Evolutionary conservation across 2,113 vertebrate species (phyloP), one percentile per base, ranked within the genome.

Genomic region (Rynchops niger): DNA sequence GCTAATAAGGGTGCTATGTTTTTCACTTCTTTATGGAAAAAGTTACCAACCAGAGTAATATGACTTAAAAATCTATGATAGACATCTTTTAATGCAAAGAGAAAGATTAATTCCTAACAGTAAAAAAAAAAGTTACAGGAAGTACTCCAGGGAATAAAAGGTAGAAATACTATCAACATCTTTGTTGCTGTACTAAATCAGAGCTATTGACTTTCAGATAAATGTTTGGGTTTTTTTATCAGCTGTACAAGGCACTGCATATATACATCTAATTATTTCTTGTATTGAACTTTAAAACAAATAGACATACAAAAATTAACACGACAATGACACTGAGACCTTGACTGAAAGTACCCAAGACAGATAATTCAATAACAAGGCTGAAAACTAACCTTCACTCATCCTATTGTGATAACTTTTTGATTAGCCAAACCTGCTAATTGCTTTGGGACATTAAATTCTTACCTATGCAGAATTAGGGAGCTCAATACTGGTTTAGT

Each of bases 221-320:
- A 90, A 93, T 49, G 23, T 90, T 90, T 9, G 40, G 40, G 40
- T 92, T 83, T 56, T 90, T 90, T 81, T 58, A 78, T 80, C 70
- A 86, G 38, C 21, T 66, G 13, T 50, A 45, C 23, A 36, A 83
- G 85, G 18, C 19, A 72, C 27, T 90, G 63, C 34, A 82, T 82
- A 45, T 47, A 90, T 94, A 93, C 94, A 66, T 79, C 43, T 62
- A 58, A 95, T 92, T 89, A 81, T 95, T 78, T 89, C 38, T 82
- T 69, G 7, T 58, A 88, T 76, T 82, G 47, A 82, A 80, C 40
- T 82, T 76, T 76, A 92, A 65, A 72, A 30, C 42, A 82, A 88
- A 88, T 58, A 26, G 12, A 55, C n/a, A 80, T 34, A 22, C 11
- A 92, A 78, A 76, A 78, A 74, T 85, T 93, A 90, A 62, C 59